phyloP scores from a whole-genome alignment of 2,888 invertebrate species.

The Nephrotoma guestfalica region DNA sequence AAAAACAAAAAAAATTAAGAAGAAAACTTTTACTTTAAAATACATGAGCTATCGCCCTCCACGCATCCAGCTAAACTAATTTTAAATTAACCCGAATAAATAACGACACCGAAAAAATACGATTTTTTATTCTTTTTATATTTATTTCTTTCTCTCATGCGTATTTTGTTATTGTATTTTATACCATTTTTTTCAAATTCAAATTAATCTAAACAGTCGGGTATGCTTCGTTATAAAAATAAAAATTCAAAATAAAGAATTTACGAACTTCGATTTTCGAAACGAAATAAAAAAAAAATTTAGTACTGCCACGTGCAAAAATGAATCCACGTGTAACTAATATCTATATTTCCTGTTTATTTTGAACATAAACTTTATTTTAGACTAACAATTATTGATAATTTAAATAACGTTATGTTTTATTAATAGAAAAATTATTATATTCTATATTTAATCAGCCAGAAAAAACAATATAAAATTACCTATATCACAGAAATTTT shows the following conservation, averaged over 20 bases:
- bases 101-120: background rate
- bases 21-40: background rate
- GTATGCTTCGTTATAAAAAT: background rate
- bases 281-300: background rate
- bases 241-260: background rate
- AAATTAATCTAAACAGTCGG: background rate
- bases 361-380: background rate
- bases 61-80: background rate
- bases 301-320: background rate
- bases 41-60: background rate
- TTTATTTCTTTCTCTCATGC: background rate
- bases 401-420: background rate
- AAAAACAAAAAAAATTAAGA: background rate
- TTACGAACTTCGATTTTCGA: background rate
- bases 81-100: background rate
- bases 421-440: background rate
- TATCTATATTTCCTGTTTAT: background rate
- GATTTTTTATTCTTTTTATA: background rate
- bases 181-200: background rate
- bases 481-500: background rate
- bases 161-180: background rate
- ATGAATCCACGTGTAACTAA: background rate
- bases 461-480: background rate
- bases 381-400: background rate
- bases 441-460: background rate